Evolutionary conservation across 2,113 vertebrate species (phyloP).

Genomic region (Istiophorus platypterus): DNA sequence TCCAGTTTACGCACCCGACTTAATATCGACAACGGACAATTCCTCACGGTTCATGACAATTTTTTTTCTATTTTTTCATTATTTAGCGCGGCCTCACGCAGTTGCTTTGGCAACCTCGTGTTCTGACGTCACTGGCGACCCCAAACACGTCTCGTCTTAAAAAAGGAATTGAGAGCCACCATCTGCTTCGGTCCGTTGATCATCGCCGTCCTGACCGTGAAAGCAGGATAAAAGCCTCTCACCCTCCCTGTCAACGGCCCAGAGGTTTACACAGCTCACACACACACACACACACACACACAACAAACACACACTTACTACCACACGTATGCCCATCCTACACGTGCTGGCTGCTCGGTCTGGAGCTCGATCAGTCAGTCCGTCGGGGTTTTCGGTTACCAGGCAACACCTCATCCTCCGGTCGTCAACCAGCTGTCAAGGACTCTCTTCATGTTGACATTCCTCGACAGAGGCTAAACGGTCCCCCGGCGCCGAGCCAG

Average conservation of each 20-base stretch:
- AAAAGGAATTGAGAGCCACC: not conserved
- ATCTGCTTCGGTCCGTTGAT: slow-evolving; percentile 22
- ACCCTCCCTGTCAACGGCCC: not conserved
- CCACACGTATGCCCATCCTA: slow-evolving; percentile 51
- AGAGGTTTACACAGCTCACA: slow-evolving; percentile 14
- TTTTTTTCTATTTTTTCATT: not conserved
- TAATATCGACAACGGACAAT: too few species aligned
- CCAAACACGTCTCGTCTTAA: not conserved
- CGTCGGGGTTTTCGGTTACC: slow-evolving; percentile 75
- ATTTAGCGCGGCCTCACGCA: not conserved
- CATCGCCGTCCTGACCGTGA: not conserved
- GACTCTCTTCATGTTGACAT: slow-evolving; percentile 51
- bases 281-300: not conserved
- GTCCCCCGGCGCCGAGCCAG: not conserved
- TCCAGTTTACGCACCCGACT: too few species aligned
- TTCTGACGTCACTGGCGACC: not conserved
- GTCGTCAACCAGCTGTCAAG: slow-evolving; percentile 65
- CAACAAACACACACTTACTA: slow-evolving; percentile 42
- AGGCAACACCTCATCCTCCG: slow-evolving; percentile 74
- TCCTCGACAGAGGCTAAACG: slow-evolving; percentile 46
- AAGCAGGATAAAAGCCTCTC: slow-evolving; percentile 17
- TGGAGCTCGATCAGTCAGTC: slow-evolving; percentile 63
- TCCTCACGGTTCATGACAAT: too few species aligned
- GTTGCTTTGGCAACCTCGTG: not conserved
- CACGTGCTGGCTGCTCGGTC: slow-evolving; percentile 68